A percentile compares a stretch with the other conserved stretches of the same genome.
Conservation (phyloP, 2,888 invertebrate species). For the Baronia brevicornis region DNA sequence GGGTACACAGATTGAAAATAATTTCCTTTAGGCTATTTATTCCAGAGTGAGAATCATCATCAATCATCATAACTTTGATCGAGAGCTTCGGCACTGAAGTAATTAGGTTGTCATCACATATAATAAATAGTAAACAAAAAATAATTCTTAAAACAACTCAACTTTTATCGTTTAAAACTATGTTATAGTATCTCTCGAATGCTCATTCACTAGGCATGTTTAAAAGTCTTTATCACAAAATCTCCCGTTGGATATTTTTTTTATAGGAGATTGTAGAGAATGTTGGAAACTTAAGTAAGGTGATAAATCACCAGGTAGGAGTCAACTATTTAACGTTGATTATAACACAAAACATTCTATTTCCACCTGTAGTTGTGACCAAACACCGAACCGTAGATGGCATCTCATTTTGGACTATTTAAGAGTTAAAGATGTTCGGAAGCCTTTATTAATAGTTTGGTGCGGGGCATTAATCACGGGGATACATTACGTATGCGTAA, state of each 20-base stretch:
- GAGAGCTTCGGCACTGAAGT: too few relatives aligned
- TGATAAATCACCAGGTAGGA: constrained; percentile 28
- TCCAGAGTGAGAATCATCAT: too few relatives aligned
- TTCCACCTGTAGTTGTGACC: constrained; percentile 16
- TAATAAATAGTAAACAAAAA: too few relatives aligned
- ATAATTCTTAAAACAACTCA: too few relatives aligned
- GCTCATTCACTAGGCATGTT: background rate
- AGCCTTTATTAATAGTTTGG: constrained; percentile 4
- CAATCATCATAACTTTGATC: too few relatives aligned
- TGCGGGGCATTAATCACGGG: constrained; percentile 3
- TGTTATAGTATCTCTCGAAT: too few relatives aligned
- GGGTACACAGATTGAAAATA: too few relatives aligned
- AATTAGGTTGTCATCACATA: too few relatives aligned
- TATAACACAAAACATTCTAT: constrained; percentile 24
- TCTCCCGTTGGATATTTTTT: background rate
- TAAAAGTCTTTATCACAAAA: background rate
- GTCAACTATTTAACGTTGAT: constrained; percentile 25
- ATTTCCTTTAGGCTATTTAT: too few relatives aligned
- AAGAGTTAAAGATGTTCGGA: constrained; percentile 4
- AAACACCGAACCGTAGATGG: constrained; percentile 7
- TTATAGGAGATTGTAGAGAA: constrained; percentile 1
- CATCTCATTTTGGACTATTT: constrained; percentile 1
- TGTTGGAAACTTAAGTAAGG: constrained; percentile 20
- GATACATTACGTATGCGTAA: constrained; percentile 3
- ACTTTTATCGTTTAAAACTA: too few relatives aligned